Base-by-base conservation (phyloP, 23 tunicate genomes). In the Trididemnum nubilum region DNA sequence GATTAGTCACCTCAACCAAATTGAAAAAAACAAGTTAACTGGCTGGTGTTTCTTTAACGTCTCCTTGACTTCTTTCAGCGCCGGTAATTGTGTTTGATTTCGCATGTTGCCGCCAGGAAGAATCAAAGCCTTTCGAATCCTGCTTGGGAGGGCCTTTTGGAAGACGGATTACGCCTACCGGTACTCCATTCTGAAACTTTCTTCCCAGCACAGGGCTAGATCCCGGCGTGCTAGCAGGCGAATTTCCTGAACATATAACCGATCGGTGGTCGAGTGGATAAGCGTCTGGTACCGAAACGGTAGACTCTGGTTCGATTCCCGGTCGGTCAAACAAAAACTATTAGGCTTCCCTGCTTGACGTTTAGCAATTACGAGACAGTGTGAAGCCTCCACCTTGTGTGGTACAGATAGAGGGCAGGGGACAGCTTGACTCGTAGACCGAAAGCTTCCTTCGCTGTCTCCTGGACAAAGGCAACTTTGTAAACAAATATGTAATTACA, bases 111-210 rank as follows among this genome's bases (percentile, higher is more conserved):
- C 78, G 78, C 78, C 78, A 73, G 12, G 57, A 5, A 7, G 78
- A 73, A 22, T 91, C 84, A 51, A 91, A 91, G 24, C 97, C 97
- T 50, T 87, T 92, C 18, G 82, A 72, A 70, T 79, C 85, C 25
- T 36, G 78, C 49, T 79, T 92, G 2, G 97, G 97, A 0, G 97
- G 97, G 31, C 97, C 97, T 33, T 71, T 40, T 1, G 97, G 97
- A 33, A 92, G 81, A 30, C 97, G 77, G 12, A 60, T 31, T 2
- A 92, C 97, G 23, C 97, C 97, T 3, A 74, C 79, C 58, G 97
- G 97, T 5, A 92, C 92, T 2, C 97, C 97, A 60, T 87, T 87
- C 40, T 87, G 92, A 69, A 87, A 87, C 59, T 92, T 92, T 64
- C 97, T 64, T 40, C 97, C 92, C 71, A 87, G 59, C 26, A 83